A percentile compares a stretch with the other conserved stretches of the same genome.
Conservation (phyloP, 2,113 vertebrate genomes). For the Chloropsis cyanopogon region DNA sequence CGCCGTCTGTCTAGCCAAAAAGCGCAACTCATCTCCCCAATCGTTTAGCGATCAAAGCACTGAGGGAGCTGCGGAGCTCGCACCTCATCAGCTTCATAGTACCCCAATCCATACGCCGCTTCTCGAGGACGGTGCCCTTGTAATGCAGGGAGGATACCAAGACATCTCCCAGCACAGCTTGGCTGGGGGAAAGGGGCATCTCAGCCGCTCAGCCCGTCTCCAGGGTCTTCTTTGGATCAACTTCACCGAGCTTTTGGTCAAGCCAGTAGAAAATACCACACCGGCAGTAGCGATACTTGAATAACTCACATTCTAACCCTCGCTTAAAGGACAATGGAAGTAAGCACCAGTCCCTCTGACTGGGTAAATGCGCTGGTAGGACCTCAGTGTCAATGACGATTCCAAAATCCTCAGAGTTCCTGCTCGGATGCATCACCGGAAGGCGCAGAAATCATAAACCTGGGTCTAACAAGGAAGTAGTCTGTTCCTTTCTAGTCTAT, state of each 20-base stretch:
- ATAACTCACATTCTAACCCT: background rate
- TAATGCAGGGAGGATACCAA: background rate
- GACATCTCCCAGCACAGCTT: background rate
- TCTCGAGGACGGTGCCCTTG: background rate
- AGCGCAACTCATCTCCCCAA: background rate
- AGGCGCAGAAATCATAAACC: background rate
- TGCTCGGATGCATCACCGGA: background rate
- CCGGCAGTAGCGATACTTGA: rapidly evolving
- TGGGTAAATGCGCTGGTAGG: background rate
- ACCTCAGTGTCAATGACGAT: background rate
- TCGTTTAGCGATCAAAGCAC: slow-evolving; percentile 4
- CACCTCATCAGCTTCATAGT: background rate
- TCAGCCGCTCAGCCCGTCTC: background rate
- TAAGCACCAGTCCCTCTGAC: rapidly evolving
- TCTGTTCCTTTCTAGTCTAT: background rate
- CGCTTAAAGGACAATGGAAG: background rate
- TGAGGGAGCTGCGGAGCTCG: background rate
- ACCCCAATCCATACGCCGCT: background rate
- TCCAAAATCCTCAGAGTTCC: background rate
- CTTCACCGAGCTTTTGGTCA: background rate
- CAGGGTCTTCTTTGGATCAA: background rate
- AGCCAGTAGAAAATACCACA: rapidly evolving
- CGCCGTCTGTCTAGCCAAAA: slow-evolving; percentile 28
- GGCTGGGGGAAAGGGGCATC: background rate
- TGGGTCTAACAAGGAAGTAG: rapidly evolving